Base-by-base conservation (phyloP, 2,888 invertebrate genomes). In the Drosophila birchii region DNA sequence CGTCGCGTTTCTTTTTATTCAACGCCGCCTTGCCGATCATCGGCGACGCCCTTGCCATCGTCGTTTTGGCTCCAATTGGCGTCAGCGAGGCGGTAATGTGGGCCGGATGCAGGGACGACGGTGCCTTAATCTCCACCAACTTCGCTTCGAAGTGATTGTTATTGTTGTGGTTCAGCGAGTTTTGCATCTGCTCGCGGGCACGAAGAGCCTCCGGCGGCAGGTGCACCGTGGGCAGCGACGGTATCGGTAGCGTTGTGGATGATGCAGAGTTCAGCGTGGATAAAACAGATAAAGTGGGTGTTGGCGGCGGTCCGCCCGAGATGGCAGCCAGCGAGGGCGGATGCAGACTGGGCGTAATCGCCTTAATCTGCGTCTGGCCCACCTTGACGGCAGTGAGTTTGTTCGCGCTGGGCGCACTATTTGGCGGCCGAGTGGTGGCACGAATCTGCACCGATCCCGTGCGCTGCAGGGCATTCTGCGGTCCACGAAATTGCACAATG, bases 1-100 rank as follows among this genome's bases (percentile, higher is more conserved):
- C 94, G 60, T 96, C 96, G 88, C 96, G 96, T 90, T 96, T 96
- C 82, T 96, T 96, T 93, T 95, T 96, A 79, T 95, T 93, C 38
- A 95, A 92, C 12, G 96, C 93, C 12, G 96, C 94, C 86, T 92
- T 73, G 90, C 88, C 93, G 86, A 61, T 92, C 82, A 91, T 78
- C 92, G 94, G 92, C 45, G 90, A 90, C 56, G 92, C 89, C 90
- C 92, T 93, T 20, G 90, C 78, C 64, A 84, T 64, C 63, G 79
- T 62, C 66, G 80, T 81, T 74, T 88, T 91, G 39, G 81, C 78
- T 67, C 85, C 82, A 58, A 80, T 85, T 49, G 86, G 81, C 63
- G 84, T 79, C 54, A 80, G 58, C 49, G 90, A 79, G 11, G 88
- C 83, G 38, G 80, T 85, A 18, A 87, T 79, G 29, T 85, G 87